Evolutionary conservation across 2,797 vertebrate genomes (phyloP).

Genomic region (Poeciliopsis gracilis): DNA sequence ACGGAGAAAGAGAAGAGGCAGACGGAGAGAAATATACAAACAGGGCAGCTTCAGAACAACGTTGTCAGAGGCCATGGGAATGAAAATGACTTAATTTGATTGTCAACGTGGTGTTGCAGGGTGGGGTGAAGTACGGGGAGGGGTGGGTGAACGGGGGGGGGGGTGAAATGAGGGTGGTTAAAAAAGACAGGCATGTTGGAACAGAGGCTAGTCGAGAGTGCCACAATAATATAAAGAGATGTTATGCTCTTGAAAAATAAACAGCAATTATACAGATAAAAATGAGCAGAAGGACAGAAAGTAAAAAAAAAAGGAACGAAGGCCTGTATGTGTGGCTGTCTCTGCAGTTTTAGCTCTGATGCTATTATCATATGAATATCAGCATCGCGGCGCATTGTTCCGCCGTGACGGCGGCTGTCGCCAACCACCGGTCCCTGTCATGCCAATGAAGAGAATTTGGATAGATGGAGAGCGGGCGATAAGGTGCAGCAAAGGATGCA

Average conservation of each 20-base stretch:
- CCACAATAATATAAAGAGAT: conserved; percentile 48
- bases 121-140: conserved; percentile 5
- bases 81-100: conserved; percentile 69
- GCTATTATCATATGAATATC: conserved; percentile 83
- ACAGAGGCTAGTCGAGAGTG: conserved; percentile 45
- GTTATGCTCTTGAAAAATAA: conserved; percentile 54
- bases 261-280: conserved; percentile 30
- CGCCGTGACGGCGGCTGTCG: conserved; percentile 68
- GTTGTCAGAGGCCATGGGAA: conserved; percentile 63
- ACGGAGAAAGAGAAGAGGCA: conserved; percentile 62
- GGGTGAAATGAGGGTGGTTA: conserved; percentile 4
- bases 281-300: background rate
- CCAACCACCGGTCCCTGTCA: conserved; percentile 72
- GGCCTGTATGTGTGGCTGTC: conserved; percentile 30
- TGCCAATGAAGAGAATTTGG: conserved; percentile 80
- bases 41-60: conserved; percentile 56
- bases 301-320: background rate
- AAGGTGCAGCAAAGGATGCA: conserved; percentile 64
- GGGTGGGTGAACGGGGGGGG: background rate
- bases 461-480: conserved; percentile 78
- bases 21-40: conserved; percentile 61
- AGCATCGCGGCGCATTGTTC: conserved; percentile 76
- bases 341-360: conserved; percentile 61
- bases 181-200: conserved; percentile 53
- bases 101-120: conserved; percentile 61